phyloP scores from a whole-genome alignment of 35 echinoderm and acorn worm genomes.

The Lytechinus variegatus region DNA sequence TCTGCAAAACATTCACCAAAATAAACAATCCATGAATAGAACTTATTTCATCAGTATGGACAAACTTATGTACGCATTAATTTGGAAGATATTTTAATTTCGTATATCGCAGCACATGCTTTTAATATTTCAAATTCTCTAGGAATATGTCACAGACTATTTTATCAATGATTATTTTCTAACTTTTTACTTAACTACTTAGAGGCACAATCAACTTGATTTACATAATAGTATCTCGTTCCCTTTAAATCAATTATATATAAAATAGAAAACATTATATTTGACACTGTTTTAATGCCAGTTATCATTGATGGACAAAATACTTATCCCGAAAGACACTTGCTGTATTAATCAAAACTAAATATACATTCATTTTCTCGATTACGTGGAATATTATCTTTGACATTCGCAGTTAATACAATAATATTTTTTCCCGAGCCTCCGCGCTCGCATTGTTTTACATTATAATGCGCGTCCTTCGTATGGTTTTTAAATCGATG shows the following conservation, averaged over 20 bases:
- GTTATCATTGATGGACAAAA: not conserved
- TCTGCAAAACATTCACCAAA: not conserved
- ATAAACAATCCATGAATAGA: not conserved
- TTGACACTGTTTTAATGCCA: not conserved
- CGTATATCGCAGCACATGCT: not conserved
- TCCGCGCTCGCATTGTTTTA: slow-evolving; percentile 8
- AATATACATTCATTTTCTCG: not conserved
- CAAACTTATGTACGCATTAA: not conserved
- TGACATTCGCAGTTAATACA: slow-evolving; percentile 12
- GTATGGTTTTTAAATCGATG: not conserved
- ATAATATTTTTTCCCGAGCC: not conserved
- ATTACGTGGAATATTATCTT: not conserved
- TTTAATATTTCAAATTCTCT: not conserved
- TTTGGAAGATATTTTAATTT: not conserved
- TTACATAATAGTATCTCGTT: not conserved
- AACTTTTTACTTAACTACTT: not conserved
- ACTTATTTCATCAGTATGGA: not conserved
- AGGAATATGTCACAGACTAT: not conserved
- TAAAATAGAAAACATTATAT: not conserved
- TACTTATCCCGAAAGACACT: not conserved
- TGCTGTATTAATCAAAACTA: not conserved
- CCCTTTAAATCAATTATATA: not conserved
- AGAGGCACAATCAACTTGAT: not conserved
- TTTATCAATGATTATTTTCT: not conserved
- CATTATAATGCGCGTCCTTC: not conserved